These are phyloP conservation scores for Teinopalpus imperialis DNA, from an alignment of 2,888 invertebrate species.

Conservation along the genomic window DNA sequence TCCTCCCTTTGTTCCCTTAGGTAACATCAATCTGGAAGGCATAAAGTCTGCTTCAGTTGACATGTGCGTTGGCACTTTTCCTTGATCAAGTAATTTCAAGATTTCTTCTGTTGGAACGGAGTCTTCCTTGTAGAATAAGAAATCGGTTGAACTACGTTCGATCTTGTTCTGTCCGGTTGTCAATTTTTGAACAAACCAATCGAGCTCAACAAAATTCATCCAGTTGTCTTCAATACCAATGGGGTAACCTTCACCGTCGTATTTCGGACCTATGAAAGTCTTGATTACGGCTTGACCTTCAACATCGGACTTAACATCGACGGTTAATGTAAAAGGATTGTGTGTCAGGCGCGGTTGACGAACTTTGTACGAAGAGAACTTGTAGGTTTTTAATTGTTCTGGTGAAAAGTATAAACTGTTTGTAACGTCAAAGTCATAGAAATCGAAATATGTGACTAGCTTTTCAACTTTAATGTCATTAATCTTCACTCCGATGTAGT, in stretches of 20 bases:
- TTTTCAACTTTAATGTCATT: slow-evolving; percentile 83
- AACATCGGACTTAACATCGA: slow-evolving; percentile 83
- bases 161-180: slow-evolving; percentile 84
- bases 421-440: slow-evolving; percentile 83
- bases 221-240: slow-evolving; percentile 78
- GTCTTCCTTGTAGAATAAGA: slow-evolving; percentile 83
- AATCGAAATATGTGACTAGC: slow-evolving; percentile 85
- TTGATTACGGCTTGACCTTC: slow-evolving; percentile 81
- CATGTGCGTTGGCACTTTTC: slow-evolving; percentile 75
- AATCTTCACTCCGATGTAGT: slow-evolving; percentile 83
- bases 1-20: slow-evolving; percentile 86
- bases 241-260: slow-evolving; percentile 78
- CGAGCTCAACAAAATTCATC: slow-evolving; percentile 83
- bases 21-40: slow-evolving; percentile 86
- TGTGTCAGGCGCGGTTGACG: slow-evolving; percentile 87
- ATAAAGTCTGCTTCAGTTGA: slow-evolving; percentile 80
- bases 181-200: slow-evolving; percentile 82
- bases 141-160: slow-evolving; percentile 84
- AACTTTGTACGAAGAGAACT: slow-evolving; percentile 71
- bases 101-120: slow-evolving; percentile 82
- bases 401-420: slow-evolving; percentile 67
- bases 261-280: slow-evolving; percentile 87
- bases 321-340: slow-evolving; percentile 83
- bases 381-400: slow-evolving; percentile 53
- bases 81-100: slow-evolving; percentile 79